Conservation (phyloP, 2,797 vertebrate genomes). For the Psittacula derbiana region DNA sequence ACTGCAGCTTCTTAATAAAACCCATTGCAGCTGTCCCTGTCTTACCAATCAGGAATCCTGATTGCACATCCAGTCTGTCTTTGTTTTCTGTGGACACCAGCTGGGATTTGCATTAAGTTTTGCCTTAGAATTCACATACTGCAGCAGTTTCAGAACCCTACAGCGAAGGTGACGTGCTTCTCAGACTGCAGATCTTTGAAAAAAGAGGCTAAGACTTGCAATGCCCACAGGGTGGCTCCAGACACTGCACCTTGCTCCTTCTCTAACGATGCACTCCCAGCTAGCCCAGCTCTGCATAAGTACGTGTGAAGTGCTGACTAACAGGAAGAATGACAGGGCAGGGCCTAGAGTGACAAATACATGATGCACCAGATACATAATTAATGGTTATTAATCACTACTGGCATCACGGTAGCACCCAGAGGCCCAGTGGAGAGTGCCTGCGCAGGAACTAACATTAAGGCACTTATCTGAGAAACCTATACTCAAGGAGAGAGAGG, state of each 20-base stretch:
- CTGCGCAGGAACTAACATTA: not conserved
- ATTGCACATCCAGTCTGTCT: not conserved
- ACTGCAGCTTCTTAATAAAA: not conserved
- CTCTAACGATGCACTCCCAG: not conserved
- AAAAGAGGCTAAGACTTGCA: not conserved
- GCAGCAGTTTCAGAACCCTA: not conserved
- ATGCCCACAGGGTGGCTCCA: constrained; percentile 32
- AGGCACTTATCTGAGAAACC: not conserved
- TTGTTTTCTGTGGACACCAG: not conserved
- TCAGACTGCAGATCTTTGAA: not conserved
- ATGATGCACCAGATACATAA: not conserved
- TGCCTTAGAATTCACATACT: not conserved
- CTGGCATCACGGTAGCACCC: not conserved
- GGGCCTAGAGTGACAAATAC: not conserved
- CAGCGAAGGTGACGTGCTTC: not conserved
- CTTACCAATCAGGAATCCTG: not conserved
- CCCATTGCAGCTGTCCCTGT: not conserved
- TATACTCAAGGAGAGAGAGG: not conserved
- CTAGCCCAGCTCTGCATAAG: not conserved
- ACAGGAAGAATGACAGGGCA: not conserved
- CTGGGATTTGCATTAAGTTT: not conserved
- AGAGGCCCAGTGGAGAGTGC: not conserved
- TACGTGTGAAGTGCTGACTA: not conserved
- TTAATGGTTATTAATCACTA: not conserved
- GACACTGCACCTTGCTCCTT: not conserved